These are phyloP conservation scores for Scaptomyza flava DNA, from an alignment of 2,888 invertebrate species.

Conservation along the genomic window DNA sequence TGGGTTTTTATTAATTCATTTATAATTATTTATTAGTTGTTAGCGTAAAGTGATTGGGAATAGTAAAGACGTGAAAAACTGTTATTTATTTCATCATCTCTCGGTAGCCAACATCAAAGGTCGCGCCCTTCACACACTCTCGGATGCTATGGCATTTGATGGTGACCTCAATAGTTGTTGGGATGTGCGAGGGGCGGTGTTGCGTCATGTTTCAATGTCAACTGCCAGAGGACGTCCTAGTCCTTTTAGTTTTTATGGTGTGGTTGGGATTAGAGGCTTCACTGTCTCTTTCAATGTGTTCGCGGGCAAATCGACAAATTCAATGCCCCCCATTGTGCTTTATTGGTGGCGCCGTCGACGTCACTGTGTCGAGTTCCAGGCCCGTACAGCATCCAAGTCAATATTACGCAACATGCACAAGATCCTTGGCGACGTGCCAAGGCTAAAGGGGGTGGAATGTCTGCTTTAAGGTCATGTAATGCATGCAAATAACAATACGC, in stretches of 20 bases:
- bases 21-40: background rate
- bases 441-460: slow-evolving; percentile 33
- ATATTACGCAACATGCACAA: slow-evolving; percentile 67
- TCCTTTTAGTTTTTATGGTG: slow-evolving; percentile 1
- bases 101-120: slow-evolving; percentile 10
- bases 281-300: slow-evolving; percentile 29
- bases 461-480: slow-evolving; percentile 62
- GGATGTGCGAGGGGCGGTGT: slow-evolving; percentile 30
- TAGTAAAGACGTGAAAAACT: background rate
- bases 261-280: slow-evolving; percentile 5
- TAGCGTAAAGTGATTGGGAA: background rate
- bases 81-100: background rate
- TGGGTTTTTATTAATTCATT: background rate
- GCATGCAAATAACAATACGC: slow-evolving; percentile 59
- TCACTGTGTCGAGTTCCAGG: slow-evolving; percentile 16
- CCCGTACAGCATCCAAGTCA: slow-evolving; percentile 57
- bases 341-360: slow-evolving; percentile 53
- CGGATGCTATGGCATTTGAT: slow-evolving; percentile 27
- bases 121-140: slow-evolving; percentile 18
- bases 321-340: slow-evolving; percentile 37
- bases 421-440: slow-evolving; percentile 58
- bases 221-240: slow-evolving; percentile 31
- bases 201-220: slow-evolving; percentile 72
- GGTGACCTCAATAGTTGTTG: slow-evolving; percentile 52
- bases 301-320: slow-evolving; percentile 66